A percentile compares a stretch with the other conserved stretches of the same genome.
phyloP scores from a whole-genome alignment of 2,113 vertebrate species.

The Dicentrarchus labrax region DNA sequence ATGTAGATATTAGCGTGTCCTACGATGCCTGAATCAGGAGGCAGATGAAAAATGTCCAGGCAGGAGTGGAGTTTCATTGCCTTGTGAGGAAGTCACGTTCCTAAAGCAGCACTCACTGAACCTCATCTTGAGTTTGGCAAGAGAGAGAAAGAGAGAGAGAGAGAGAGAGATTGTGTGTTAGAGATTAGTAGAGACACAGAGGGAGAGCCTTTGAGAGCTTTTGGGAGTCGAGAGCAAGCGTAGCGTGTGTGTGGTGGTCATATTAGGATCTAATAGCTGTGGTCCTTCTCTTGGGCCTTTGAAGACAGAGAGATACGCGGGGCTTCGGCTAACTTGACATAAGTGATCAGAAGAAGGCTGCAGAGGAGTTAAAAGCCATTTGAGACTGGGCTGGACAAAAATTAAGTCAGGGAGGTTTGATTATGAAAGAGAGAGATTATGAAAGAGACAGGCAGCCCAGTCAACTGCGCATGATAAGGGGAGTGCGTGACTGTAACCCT shows the following conservation, averaged over 20 bases:
- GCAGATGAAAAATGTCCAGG: conserved; percentile 60
- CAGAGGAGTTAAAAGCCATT: background rate
- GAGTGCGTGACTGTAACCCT: conserved; percentile 63
- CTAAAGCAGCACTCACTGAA: conserved; percentile 43
- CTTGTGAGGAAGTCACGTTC: conserved; percentile 70
- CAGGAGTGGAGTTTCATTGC: conserved; percentile 41
- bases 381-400: background rate
- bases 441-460: conserved; percentile 36
- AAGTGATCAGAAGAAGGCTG: background rate
- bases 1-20: conserved; percentile 7
- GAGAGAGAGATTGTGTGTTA: conserved; percentile 34
- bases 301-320: background rate
- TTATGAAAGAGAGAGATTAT: conserved; percentile 26
- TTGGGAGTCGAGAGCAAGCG: background rate
- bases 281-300: conserved; percentile 21
- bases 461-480: conserved; percentile 15
- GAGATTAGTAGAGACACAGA: conserved; percentile 46
- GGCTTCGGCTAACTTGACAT: conserved; percentile 1
- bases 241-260: conserved; percentile 16
- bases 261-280: background rate
- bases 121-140: conserved; percentile 45
- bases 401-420: conserved; percentile 14
- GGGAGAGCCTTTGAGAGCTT: conserved; percentile 25
- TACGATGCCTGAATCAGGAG: conserved; percentile 22
- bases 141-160: background rate